These are phyloP conservation scores for Caranx ignobilis DNA, from an alignment of 2,113 vertebrate species.

Conservation along the genomic window DNA sequence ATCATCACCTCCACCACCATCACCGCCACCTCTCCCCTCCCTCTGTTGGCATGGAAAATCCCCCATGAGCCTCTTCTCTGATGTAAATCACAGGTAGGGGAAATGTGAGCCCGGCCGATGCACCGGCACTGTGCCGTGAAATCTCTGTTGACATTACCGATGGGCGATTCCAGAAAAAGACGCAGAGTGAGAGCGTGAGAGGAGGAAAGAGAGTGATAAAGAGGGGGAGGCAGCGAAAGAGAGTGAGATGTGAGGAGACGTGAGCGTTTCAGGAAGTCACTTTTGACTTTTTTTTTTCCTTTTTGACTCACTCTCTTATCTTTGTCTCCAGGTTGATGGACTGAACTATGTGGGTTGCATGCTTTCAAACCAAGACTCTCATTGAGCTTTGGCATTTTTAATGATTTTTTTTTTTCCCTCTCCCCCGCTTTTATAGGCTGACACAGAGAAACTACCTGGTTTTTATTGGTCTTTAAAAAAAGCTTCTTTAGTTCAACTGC, in stretches of 20 bases:
- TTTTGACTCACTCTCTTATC: constrained; percentile 46
- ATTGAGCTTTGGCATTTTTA: constrained; percentile 36
- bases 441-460: constrained; percentile 39
- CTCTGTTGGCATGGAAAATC: constrained; percentile 69
- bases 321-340: constrained; percentile 35
- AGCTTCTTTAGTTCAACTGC: constrained; percentile 46
- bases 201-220: constrained; percentile 51
- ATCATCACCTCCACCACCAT: not conserved
- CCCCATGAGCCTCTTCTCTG: constrained; percentile 76
- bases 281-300: constrained; percentile 52
- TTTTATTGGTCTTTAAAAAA: constrained; percentile 60
- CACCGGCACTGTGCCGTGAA: constrained; percentile 76
- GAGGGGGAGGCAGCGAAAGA: constrained; percentile 35
- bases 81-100: constrained; percentile 83
- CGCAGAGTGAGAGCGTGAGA: constrained; percentile 50
- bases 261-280: constrained; percentile 61
- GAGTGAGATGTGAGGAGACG: constrained; percentile 44
- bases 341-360: constrained; percentile 33
- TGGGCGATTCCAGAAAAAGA: constrained; percentile 76
- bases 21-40: not conserved
- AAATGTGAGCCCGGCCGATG: constrained; percentile 73
- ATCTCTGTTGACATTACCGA: constrained; percentile 82
- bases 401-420: constrained; percentile 28
- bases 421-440: not conserved
- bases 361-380: constrained; percentile 28